Conservation (phyloP, 2,888 invertebrate genomes). For the Creontiades dilutus region DNA sequence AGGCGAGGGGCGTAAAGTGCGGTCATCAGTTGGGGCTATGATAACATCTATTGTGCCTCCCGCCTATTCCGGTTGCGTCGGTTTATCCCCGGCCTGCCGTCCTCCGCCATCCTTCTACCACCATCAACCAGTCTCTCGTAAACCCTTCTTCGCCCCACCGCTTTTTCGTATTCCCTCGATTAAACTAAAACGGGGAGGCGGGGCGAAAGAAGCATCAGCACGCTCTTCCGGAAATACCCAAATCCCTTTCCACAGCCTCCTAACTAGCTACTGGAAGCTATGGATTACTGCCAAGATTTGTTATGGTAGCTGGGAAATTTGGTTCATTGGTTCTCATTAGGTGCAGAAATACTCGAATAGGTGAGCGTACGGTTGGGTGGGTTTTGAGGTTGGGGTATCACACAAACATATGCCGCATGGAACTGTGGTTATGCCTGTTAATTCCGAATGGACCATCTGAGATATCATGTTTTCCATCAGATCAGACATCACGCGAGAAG, state of each 20-base stretch:
- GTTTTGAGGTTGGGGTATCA: too few species aligned
- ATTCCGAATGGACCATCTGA: too few species aligned
- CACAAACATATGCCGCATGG: too few species aligned
- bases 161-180: conserved; percentile 1
- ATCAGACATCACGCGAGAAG: too few species aligned
- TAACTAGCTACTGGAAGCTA: not conserved
- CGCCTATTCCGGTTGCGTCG: not conserved
- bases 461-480: too few species aligned
- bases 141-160: not conserved
- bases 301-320: not conserved
- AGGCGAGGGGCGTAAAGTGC: conserved; percentile 8
- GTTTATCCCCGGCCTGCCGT: conserved; percentile 4
- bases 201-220: conserved; percentile 17
- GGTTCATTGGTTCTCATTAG: not conserved
- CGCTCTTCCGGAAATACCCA: not conserved
- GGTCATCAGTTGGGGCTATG: conserved; percentile 35
- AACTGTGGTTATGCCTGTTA: too few species aligned
- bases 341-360: too few species aligned
- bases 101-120: not conserved
- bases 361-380: too few species aligned
- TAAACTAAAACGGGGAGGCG: conserved; percentile 17
- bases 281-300: not conserved
- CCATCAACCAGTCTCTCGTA: not conserved
- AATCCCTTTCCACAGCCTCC: not conserved
- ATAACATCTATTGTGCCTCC: conserved; percentile 34